Evolutionary conservation across 2,888 invertebrate species (phyloP), one percentile per base, ranked within the genome.

Genomic region (Aspidapion aeneum): DNA sequence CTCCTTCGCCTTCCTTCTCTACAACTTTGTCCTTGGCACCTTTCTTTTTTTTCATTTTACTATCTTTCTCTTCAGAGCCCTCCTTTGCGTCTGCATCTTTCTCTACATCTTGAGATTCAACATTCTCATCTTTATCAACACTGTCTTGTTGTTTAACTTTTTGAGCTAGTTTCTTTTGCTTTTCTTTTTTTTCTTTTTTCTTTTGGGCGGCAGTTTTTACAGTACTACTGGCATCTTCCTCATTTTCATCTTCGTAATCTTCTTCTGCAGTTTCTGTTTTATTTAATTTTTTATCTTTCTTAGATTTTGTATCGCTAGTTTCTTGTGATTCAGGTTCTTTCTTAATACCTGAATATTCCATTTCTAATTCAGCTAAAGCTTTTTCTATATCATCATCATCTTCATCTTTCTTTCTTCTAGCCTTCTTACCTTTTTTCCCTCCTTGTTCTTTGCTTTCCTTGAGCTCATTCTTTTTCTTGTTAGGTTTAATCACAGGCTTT

Each of bases 171-270:
- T 90, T 89, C 74, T 92, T 92, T 70, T 87, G 86, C 71, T 88
- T 89, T 73, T 90, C 90, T 72, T 93, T 93, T 73, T 94, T 94
- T 72, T 94, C 94, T 74, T 93, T 93, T 74, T 93, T 94, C 81
- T 94, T 94, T 75, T 94, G 93, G 1, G 93, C 92, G 2, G 93
- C 91, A 16, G 90, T 87, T 81, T 93, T 93, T 16, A 91, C 84
- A 1, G 89, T 87, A 48, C 82, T 75, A 18, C n/a, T 49, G 5
- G 9, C 51, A 12, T 55, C 58, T 18, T 58, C 58, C 51, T 12
- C 17, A 49, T 58, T 49, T 58, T 61, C 57, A 5, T 78, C 80
- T 63, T 80, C 83, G 57, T 62, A 55, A 19, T 50, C 62, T n/a
- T 68, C 69, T 60, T 69, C 61, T 22, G 54, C 54, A 52, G 18